Percentiles rank a stretch among this genome's conserved stretches.
These are phyloP conservation scores for Andrena dorsata DNA, from an alignment of 2,888 invertebrate species.

Conservation along the genomic window DNA sequence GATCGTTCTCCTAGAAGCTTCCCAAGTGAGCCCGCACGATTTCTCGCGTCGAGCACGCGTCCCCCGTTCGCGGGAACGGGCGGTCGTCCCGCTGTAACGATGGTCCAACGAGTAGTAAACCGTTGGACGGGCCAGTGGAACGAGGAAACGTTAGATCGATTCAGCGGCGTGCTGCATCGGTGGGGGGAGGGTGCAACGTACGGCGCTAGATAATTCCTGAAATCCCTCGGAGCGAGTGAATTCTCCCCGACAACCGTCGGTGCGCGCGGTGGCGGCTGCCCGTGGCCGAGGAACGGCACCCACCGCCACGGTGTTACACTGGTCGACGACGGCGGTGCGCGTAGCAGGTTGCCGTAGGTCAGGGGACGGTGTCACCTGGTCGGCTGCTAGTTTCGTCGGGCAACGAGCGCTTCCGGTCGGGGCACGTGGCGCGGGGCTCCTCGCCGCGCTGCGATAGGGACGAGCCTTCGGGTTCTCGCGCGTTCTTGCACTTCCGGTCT, in stretches of 20 bases:
- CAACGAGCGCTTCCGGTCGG: slow-evolving; percentile 49
- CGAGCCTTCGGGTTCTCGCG: slow-evolving; percentile 47
- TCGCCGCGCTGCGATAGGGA: slow-evolving; percentile 12
- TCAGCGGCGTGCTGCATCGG: slow-evolving; percentile 32
- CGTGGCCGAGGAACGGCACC: not conserved
- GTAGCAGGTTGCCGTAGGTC: slow-evolving; percentile 71
- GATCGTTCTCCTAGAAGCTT: slow-evolving; percentile 32
- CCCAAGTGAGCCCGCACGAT: slow-evolving; percentile 7
- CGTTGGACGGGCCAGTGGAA: not conserved
- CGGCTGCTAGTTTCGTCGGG: slow-evolving; percentile 25
- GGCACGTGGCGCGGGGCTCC: slow-evolving; percentile 59
- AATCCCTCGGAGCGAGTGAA: slow-evolving; percentile 3
- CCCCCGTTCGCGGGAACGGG: not conserved
- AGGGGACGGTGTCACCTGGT: slow-evolving; percentile 32
- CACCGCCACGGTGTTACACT: not conserved
- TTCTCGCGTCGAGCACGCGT: slow-evolving; percentile 1
- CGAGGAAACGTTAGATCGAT: slow-evolving; percentile 37
- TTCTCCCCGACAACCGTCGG: not conserved
- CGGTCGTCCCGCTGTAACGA: not conserved
- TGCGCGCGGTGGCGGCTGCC: not conserved
- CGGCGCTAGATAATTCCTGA: slow-evolving; percentile 53
- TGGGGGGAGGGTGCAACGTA: slow-evolving; percentile 44
- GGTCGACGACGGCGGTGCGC: slow-evolving; percentile 17
- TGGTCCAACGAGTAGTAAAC: not conserved
- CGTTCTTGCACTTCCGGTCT: slow-evolving; percentile 67